Percentiles rank a stretch among this genome's conserved stretches.
phyloP scores from a whole-genome alignment of 2,113 vertebrate genomes.

The Corvus hawaiiensis region DNA sequence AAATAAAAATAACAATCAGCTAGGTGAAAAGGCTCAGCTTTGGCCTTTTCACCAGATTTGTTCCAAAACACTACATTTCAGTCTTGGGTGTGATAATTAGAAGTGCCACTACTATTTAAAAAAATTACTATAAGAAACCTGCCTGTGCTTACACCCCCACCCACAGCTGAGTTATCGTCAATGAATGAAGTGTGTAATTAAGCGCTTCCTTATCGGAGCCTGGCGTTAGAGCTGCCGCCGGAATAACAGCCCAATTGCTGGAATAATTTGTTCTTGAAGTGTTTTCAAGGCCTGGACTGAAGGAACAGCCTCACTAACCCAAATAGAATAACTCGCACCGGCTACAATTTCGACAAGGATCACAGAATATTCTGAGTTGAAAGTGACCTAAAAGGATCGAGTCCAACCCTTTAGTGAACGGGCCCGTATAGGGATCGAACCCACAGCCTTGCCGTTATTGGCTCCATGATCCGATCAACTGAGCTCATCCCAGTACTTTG shows the following conservation, averaged over 20 bases:
- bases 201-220: background rate
- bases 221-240: fast-evolving
- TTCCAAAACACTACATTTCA: background rate
- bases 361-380: background rate
- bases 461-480: background rate
- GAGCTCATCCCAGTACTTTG: background rate
- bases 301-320: background rate
- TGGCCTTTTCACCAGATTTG: background rate
- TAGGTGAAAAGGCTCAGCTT: background rate
- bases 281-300: background rate
- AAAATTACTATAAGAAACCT: background rate
- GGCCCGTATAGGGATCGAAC: constrained; percentile 28
- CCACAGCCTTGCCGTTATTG: background rate
- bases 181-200: background rate
- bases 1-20: background rate
- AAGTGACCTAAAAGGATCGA: too few relatives aligned
- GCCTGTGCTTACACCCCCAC: background rate
- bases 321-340: fast-evolving
- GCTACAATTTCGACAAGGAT: background rate
- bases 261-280: background rate
- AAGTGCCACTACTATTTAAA: background rate
- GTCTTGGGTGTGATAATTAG: background rate
- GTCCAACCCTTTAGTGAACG: fast-evolving
- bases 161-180: background rate
- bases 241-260: background rate